Evolutionary conservation across 2,888 invertebrate genomes (phyloP), one percentile per base, ranked within the genome.

Genomic region (Drosophila niveifrons): DNA sequence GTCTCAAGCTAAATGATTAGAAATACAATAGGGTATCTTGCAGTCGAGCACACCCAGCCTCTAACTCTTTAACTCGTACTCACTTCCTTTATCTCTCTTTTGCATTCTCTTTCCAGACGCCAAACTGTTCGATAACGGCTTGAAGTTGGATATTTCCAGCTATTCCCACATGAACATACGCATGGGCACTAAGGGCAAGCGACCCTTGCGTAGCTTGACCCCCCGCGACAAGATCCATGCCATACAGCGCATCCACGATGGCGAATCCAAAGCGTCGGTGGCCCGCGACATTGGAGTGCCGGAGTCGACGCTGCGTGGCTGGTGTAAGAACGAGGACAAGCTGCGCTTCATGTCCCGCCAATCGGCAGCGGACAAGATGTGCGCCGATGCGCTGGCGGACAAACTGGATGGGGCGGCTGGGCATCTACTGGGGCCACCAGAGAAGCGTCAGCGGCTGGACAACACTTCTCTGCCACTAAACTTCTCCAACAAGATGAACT

Each of bases 301-400:
- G 0, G 97, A 97, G 92, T 97, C 96, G 2, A 97, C 97, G 8
- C 93, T 97, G 13, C 94, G 97, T 2, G 97, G 97, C 66, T 97
- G 97, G 97, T 97, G 97, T 93, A 97, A 97, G 92, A 96, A 96
- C 90, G 96, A 96, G 90, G 95, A 96, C 84, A 97, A 97, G 91
- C 92, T 95, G 3, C 92, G 95, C 76, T 94, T 95, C 91, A 95
- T 95, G 89, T 95, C 95, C 29, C 94, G 95, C 9, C 94, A 95
- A 85, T 95, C 95, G 55, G 95, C 95, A 8, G 95, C 95, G 1
- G 96, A 96, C 78, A 95, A 95, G 46, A 80, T 91, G 64, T 88
- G 88, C 52, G 87, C 90, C 8, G 92, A 92, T 64, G 82, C 90
- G 10, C 51, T 91, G 28, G 79, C 80, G 1, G 92, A 92, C 23